These are phyloP conservation scores for Mastigias papua DNA, from an alignment of 30 jellyfish, hydroid and myxozoan species.

Conservation along the genomic window DNA sequence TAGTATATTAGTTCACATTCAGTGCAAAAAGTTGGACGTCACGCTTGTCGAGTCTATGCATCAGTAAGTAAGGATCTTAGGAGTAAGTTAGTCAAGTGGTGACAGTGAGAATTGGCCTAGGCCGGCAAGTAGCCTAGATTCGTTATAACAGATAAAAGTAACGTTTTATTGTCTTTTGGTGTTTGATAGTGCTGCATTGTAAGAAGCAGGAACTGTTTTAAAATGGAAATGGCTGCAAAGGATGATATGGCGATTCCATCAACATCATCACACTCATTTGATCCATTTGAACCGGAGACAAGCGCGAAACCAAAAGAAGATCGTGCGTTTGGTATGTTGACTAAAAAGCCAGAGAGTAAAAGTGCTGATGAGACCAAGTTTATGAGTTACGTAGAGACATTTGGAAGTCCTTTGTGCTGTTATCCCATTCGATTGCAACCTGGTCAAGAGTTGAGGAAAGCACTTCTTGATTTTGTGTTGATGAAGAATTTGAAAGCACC, in stretches of 20 bases:
- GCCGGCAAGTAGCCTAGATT: too few relatives aligned
- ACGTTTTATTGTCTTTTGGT: too few relatives aligned
- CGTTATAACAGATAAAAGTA: too few relatives aligned
- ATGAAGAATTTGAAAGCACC: slow-evolving; percentile 84
- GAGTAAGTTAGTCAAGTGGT: too few relatives aligned
- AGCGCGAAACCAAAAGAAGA: slow-evolving; percentile 31
- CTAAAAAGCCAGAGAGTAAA: slow-evolving; percentile 30
- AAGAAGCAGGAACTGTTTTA: too few relatives aligned
- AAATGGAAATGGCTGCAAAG: slow-evolving; percentile 17
- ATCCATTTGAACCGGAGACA: slow-evolving; percentile 33
- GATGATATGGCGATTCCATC: slow-evolving; percentile 45
- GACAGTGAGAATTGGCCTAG: too few relatives aligned
- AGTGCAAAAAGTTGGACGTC: too few relatives aligned
- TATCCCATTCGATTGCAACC: slow-evolving; percentile 81
- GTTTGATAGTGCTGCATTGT: too few relatives aligned
- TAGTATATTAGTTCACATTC: too few relatives aligned
- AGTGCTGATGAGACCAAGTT: slow-evolving; percentile 38
- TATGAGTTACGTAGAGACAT: slow-evolving; percentile 26
- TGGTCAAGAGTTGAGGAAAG: slow-evolving; percentile 89
- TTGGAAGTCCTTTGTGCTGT: slow-evolving; percentile 87
- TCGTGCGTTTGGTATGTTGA: not conserved
- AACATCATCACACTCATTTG: slow-evolving; percentile 12
- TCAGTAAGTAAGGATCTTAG: too few relatives aligned
- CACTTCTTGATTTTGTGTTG: slow-evolving; percentile 73
- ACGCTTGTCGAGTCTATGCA: too few relatives aligned